phyloP scores from a whole-genome alignment of 2,797 vertebrate species.

The Notolabrus celidotus region DNA sequence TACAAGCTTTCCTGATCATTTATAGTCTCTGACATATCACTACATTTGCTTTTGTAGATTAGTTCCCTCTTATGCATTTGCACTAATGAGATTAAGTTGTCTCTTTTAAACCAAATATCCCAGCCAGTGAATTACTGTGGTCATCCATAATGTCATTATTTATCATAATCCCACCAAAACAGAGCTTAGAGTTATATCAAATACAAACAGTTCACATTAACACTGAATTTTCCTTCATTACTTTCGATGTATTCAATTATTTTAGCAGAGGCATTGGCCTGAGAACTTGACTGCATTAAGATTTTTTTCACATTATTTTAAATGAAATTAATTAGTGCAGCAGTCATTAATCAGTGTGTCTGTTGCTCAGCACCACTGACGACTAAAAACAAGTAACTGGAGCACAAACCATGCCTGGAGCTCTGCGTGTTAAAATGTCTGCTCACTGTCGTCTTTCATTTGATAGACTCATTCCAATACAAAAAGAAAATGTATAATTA shows the following conservation, averaged over 20 bases:
- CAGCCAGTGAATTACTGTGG: slow-evolving; percentile 35
- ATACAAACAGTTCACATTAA: slow-evolving; percentile 41
- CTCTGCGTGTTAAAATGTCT: slow-evolving; percentile 49
- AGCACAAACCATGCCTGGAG: slow-evolving; percentile 44
- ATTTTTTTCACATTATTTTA: slow-evolving; percentile 36
- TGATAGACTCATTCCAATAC: slow-evolving; percentile 11
- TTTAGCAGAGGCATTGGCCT: slow-evolving; percentile 17
- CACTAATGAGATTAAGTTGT: slow-evolving; percentile 53
- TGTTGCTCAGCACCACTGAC: slow-evolving; percentile 44
- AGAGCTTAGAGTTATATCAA: slow-evolving; percentile 37
- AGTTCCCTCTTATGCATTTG: slow-evolving; percentile 36
- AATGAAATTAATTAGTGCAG: slow-evolving; percentile 52
- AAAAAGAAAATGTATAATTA: not conserved
- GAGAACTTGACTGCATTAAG: slow-evolving; percentile 17
- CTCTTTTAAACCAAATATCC: slow-evolving; percentile 38
- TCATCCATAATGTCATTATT: slow-evolving; percentile 54
- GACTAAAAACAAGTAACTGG: slow-evolving; percentile 40
- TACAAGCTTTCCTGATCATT: slow-evolving; percentile 42
- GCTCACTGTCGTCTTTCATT: slow-evolving; percentile 28
- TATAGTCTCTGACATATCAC: slow-evolving; percentile 39
- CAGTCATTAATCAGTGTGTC: slow-evolving; percentile 55
- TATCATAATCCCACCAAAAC: slow-evolving; percentile 51
- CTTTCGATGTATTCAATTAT: slow-evolving; percentile 37
- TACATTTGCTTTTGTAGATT: slow-evolving; percentile 45
- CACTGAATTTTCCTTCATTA: slow-evolving; percentile 47